phyloP scores from a whole-genome alignment of 92 coral and sea anemone species.

The Porites evermanni region DNA sequence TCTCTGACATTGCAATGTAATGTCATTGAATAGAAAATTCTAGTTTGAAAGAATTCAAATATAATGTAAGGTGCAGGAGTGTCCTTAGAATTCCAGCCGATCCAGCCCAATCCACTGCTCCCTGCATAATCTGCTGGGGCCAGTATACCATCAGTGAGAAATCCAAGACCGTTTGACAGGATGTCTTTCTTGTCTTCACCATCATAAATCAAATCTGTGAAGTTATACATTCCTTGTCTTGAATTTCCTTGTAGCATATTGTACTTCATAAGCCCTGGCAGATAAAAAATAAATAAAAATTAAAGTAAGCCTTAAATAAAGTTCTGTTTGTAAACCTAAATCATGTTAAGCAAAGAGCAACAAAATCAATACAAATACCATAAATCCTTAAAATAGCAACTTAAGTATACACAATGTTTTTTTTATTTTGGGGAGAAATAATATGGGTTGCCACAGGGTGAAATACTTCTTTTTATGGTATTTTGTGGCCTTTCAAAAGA shows the following conservation, averaged over 20 bases:
- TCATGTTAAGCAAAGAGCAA: no score
- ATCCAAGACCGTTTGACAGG: constrained; percentile 68
- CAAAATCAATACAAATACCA: no score
- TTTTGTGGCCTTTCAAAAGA: no score
- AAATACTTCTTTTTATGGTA: no score
- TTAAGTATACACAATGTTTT: no score
- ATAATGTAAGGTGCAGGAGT: constrained; percentile 64
- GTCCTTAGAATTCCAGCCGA: constrained; percentile 67
- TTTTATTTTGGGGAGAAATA: no score
- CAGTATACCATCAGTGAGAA: constrained; percentile 71
- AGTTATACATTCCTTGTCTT: constrained; percentile 38
- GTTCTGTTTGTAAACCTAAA: no score
- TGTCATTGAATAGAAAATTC: constrained; percentile 66
- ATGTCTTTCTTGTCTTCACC: constrained; percentile 52
- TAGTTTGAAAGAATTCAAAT: constrained; percentile 60
- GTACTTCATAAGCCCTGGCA: constrained; percentile 81
- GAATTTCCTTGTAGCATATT: constrained; percentile 79
- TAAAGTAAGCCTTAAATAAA: background rate
- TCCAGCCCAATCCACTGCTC: constrained; percentile 68
- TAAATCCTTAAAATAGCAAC: no score
- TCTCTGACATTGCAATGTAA: constrained; percentile 76
- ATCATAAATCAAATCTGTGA: constrained; percentile 74
- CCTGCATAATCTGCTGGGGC: constrained; percentile 46
- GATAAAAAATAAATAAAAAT: background rate
- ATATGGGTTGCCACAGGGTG: no score